Base-by-base conservation (phyloP, 1,140 invertebrate species). In the Drosophila mauritiana region DNA sequence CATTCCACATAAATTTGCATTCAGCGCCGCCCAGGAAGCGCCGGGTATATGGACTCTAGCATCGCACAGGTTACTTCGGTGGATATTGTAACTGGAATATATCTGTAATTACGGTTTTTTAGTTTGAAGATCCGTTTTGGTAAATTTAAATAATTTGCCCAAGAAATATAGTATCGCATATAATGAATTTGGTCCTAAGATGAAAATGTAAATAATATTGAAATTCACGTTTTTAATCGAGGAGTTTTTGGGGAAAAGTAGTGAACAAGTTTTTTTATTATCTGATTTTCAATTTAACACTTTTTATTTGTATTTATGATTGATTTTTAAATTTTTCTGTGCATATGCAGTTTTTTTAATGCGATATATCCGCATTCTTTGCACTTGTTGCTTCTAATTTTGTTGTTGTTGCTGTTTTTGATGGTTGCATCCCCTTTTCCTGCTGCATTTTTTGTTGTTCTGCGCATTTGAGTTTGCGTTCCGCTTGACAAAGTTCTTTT, bases 401-500 rank as follows among this genome's bases (percentile, higher is more conserved):
- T 6, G 17, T 42, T 31, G 8, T 45, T 4, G 40, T 73, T 45
- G 40, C 56, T 54, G 40, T 53, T 27, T 27, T 34, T 15, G 27
- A 31, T 53, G 15, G 46, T 42, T 73, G 70, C 70, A 75, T 39
- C 46, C 70, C 59, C 73, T 55, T 46, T 75, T 75, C 73, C 73
- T 65, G 55, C 20, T 22, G 15, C 31, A 27, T 45, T 36, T 42
- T 57, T 49, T 17, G 17, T 56, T 77, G 43, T 75, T 70, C 69
- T 74, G 62, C 75, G 43, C 70, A 70, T 74, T 82, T 83, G n/a
- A 67, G 62, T 53, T 75, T 54, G 58, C 64, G 78, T 85, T 85
- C 64, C 81, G 82, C 81, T 85, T 85, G 78, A 85, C 58, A 85
- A 78, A 86, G 62, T 74, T 76, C 67, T 75, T 70, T 49, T 64